Percentiles rank a stretch among this genome's conserved stretches.
phyloP scores from a whole-genome alignment of 2,113 vertebrate genomes.

The Vimba vimba region DNA sequence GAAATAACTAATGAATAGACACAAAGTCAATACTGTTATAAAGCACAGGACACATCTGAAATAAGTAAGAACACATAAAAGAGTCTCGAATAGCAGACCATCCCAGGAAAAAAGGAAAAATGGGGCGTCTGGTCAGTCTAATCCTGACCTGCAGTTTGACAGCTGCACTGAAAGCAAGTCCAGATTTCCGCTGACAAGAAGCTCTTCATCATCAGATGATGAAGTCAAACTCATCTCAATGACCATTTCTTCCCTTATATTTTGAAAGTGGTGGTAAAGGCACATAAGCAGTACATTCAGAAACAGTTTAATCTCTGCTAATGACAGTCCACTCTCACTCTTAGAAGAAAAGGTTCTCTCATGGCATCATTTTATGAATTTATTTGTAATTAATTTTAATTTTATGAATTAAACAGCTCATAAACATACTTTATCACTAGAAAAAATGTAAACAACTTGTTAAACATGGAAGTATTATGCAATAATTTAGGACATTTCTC shows the following conservation, averaged over 20 bases:
- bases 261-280: neutral
- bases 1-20: neutral
- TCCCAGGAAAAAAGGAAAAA: neutral
- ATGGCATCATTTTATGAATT: too few species aligned
- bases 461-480: too few species aligned
- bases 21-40: neutral
- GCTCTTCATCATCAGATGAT: neutral
- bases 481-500: too few species aligned
- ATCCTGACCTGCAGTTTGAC: conserved; percentile 3
- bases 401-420: too few species aligned
- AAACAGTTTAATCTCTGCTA: neutral
- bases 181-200: neutral
- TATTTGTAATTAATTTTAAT: too few species aligned
- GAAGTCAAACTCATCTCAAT: neutral
- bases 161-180: neutral
- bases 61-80: neutral
- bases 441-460: too few species aligned
- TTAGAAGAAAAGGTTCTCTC: too few species aligned
- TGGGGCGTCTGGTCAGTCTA: neutral
- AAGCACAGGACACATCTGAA: neutral
- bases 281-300: neutral
- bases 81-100: neutral
- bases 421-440: too few species aligned
- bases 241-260: neutral
- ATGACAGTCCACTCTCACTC: neutral